These are phyloP conservation scores for Phymastichus coffea DNA, from an alignment of 1,140 invertebrate genomes.

Conservation along the genomic window DNA sequence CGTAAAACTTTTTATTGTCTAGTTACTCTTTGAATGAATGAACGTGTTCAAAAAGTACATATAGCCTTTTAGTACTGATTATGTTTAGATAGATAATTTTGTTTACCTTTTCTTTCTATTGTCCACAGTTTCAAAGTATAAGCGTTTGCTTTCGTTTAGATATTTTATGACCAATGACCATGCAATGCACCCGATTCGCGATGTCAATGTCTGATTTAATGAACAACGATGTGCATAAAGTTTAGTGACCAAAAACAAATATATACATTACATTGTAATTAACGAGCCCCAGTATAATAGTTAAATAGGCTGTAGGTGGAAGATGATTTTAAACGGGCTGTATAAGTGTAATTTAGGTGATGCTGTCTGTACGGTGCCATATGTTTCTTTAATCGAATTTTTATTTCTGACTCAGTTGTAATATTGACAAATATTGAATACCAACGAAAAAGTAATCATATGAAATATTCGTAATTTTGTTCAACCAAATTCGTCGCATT, in stretches of 20 bases:
- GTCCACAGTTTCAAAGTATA: too few relatives aligned
- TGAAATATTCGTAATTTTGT: too few relatives aligned
- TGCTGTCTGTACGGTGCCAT: slow-evolving; percentile 16
- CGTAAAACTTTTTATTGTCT: slow-evolving; percentile 18
- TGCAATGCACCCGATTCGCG: too few relatives aligned
- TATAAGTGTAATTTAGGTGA: slow-evolving; percentile 8
- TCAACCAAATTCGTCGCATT: too few relatives aligned
- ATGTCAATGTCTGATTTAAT: slow-evolving; percentile 41
- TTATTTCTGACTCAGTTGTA: too few relatives aligned
- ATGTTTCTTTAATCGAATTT: slow-evolving; percentile 17
- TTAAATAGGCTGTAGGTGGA: background rate
- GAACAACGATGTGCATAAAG: slow-evolving; percentile 32
- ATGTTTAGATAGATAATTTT: slow-evolving; percentile 23
- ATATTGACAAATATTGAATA: too few relatives aligned
- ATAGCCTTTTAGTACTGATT: slow-evolving; percentile 23
- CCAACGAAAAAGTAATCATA: too few relatives aligned
- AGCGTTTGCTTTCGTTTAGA: too few relatives aligned
- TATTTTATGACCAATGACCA: too few relatives aligned
- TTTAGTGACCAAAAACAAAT: background rate
- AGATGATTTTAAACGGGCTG: too few relatives aligned
- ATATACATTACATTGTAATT: slow-evolving; percentile 29
- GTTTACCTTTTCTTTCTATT: too few relatives aligned
- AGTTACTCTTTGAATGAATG: slow-evolving; percentile 14
- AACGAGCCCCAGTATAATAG: slow-evolving; percentile 20
- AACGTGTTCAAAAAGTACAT: slow-evolving; percentile 1